Evolutionary conservation across 2,113 vertebrate genomes (phyloP).

Genomic region (Macaca nemestrina): DNA sequence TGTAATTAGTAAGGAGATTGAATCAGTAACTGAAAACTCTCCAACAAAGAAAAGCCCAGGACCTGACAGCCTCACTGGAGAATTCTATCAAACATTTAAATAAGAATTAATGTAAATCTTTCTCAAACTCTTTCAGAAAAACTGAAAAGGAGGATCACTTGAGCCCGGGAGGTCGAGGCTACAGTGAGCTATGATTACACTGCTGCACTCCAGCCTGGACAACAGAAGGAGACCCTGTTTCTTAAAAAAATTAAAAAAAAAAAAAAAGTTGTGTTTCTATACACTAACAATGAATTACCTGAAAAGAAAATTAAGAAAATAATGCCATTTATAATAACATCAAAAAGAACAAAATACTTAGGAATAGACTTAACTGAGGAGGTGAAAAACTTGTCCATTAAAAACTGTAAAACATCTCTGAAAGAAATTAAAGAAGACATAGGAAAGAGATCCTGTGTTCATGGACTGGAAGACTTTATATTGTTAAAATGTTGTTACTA

Average conservation of each 20-base stretch:
- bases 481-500: background rate
- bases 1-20: too few relatives aligned
- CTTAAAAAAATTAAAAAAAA: background rate
- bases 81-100: too few relatives aligned
- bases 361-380: background rate
- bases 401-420: background rate
- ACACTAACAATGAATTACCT: background rate
- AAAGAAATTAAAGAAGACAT: background rate
- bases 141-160: background rate
- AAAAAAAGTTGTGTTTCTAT: background rate
- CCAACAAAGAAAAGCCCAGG: too few relatives aligned
- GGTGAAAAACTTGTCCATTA: background rate
- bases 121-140: too few relatives aligned
- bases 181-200: background rate
- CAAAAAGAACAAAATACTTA: slow-evolving; percentile 6
- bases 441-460: background rate
- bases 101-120: too few relatives aligned
- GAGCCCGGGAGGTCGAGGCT: background rate
- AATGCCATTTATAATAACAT: background rate
- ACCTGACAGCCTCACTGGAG: too few relatives aligned
- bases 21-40: too few relatives aligned
- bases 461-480: background rate
- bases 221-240: too few relatives aligned
- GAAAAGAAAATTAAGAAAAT: background rate
- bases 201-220: too few relatives aligned